Conservation (phyloP, 2,797 vertebrate species). For the Gallinago solitaria region DNA sequence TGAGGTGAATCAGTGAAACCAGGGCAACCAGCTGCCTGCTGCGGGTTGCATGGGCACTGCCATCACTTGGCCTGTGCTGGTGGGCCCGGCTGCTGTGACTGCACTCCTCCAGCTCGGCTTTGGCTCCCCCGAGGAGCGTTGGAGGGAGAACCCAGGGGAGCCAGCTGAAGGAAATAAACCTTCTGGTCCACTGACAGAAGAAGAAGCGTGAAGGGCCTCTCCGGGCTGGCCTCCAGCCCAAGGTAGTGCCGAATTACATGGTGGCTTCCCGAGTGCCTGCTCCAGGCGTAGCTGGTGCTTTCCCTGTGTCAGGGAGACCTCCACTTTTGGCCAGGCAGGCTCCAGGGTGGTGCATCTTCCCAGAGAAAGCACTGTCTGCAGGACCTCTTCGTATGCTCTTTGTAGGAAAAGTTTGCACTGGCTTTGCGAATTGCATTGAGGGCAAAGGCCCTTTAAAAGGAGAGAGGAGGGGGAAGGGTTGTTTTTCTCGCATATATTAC, state of each 20-base stretch:
- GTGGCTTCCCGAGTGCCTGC: not conserved
- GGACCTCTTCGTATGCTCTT: not conserved
- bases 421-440: not conserved
- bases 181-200: not conserved
- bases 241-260: not conserved
- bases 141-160: not conserved
- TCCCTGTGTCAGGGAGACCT: not conserved
- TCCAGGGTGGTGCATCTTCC: not conserved
- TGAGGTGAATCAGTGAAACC: not conserved
- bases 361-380: accelerated
- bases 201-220: not conserved
- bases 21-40: not conserved
- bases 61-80: accelerated
- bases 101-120: not conserved
- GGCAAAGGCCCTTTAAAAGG: not conserved
- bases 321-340: not conserved
- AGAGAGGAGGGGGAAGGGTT: not conserved
- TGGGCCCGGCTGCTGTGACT: accelerated
- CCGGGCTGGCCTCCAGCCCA: not conserved
- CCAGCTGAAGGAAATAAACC: not conserved
- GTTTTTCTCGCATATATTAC: not conserved
- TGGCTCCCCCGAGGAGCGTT: not conserved
- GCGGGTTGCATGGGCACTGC: not conserved
- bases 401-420: not conserved
- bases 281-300: not conserved